Percentiles rank a stretch among this genome's conserved stretches.
Conservation (phyloP, 1,140 invertebrate species). For the Diuraphis noxia region DNA sequence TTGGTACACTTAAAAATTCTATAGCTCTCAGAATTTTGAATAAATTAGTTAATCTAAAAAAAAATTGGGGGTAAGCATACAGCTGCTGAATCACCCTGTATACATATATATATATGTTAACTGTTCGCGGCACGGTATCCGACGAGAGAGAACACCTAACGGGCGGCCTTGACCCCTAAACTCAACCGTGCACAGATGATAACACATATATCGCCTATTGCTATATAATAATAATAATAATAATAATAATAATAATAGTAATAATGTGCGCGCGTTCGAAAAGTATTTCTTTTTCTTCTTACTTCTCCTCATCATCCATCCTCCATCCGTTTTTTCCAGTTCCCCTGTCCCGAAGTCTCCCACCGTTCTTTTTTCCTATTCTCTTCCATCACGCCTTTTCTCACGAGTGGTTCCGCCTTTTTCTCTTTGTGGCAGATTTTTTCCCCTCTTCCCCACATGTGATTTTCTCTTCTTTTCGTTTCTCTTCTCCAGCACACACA, state of each 20-base stretch:
- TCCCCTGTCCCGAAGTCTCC: not conserved
- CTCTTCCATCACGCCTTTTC: not conserved
- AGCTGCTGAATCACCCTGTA: not conserved
- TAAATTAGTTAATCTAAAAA: not conserved
- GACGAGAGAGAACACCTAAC: not conserved
- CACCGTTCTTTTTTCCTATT: not conserved
- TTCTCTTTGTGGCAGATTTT: not conserved
- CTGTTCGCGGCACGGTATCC: conserved; percentile 45
- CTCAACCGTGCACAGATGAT: not conserved
- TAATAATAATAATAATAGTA: conserved; percentile 26
- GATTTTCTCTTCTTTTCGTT: not conserved
- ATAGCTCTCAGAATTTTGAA: not conserved
- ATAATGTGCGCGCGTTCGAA: conserved; percentile 14
- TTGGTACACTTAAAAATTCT: not conserved
- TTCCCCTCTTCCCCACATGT: not conserved
- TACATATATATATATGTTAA: conserved; percentile 18
- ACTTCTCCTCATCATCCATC: not conserved
- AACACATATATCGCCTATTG: not conserved
- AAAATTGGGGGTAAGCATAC: not conserved
- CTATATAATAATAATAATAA: conserved; percentile 18
- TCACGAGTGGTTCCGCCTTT: not conserved
- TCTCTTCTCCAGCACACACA: not conserved
- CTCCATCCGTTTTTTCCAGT: not conserved
- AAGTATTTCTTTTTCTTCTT: conserved; percentile 16
- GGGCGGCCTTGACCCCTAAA: conserved; percentile 52